These are phyloP conservation scores for Germaria angustata DNA, from an alignment of 2,888 invertebrate genomes.

Conservation along the genomic window DNA sequence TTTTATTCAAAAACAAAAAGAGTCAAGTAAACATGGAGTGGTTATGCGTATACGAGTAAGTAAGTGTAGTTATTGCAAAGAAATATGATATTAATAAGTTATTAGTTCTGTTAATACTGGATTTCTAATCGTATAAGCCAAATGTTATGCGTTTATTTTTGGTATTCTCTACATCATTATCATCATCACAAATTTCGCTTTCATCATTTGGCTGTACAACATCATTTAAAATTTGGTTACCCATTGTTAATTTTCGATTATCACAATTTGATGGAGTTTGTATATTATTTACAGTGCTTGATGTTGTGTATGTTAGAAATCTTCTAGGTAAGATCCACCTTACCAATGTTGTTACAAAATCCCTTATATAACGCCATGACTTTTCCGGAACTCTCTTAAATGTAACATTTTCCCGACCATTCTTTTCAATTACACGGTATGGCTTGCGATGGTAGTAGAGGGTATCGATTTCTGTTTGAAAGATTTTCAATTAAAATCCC, in stretches of 20 bases:
- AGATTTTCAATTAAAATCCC: not conserved
- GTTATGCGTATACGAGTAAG: not conserved
- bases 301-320: constrained; percentile 49
- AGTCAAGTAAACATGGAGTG: not conserved
- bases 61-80: not conserved
- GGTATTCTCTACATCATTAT: constrained; percentile 28
- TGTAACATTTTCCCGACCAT: constrained; percentile 77
- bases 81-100: constrained; percentile 28
- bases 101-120: constrained; percentile 16
- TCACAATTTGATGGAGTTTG: constrained; percentile 22
- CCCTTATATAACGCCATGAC: constrained; percentile 87
- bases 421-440: constrained; percentile 77
- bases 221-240: constrained; percentile 9
- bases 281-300: constrained; percentile 58
- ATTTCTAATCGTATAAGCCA: constrained; percentile 49
- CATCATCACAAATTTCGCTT: not conserved
- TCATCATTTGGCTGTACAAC: not conserved
- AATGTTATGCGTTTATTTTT: constrained; percentile 43
- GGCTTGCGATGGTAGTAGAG: constrained; percentile 64
- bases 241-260: not conserved
- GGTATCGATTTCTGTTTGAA: constrained; percentile 59
- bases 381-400: constrained; percentile 81
- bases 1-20: constrained; percentile 5
- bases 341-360: constrained; percentile 93
- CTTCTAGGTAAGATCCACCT: constrained; percentile 80